A percentile compares a stretch with the other conserved stretches of the same genome.
These are phyloP conservation scores for Spodoptera frugiperda DNA, from an alignment of 1,140 invertebrate species.

Conservation along the genomic window DNA sequence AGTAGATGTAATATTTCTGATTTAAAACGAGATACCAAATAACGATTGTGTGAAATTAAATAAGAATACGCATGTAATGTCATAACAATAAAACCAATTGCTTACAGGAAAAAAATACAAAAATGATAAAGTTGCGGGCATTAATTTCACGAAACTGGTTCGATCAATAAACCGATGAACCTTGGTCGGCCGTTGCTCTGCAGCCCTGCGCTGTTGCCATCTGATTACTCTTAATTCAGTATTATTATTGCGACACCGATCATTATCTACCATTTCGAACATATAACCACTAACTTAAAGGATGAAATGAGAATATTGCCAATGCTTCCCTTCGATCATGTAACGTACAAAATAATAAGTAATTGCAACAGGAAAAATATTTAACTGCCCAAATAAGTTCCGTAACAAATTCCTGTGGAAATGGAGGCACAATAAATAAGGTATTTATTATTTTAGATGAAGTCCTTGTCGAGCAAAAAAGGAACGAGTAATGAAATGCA, in stretches of 20 bases:
- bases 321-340: too few species aligned
- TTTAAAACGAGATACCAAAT: too few species aligned
- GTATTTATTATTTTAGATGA: background rate
- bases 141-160: constrained; percentile 65
- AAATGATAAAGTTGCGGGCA: constrained; percentile 38
- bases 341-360: too few species aligned
- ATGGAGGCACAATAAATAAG: too few species aligned
- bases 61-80: background rate
- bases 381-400: too few species aligned
- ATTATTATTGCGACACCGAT: constrained; percentile 40
- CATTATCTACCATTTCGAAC: constrained; percentile 17
- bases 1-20: background rate
- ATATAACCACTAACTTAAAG: background rate
- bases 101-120: constrained; percentile 25
- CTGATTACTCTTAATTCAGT: constrained; percentile 57
- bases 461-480: background rate
- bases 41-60: too few species aligned
- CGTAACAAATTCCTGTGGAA: too few species aligned
- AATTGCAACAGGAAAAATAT: too few species aligned
- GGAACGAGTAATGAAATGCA: constrained; percentile 11
- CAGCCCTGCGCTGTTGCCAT: constrained; percentile 51
- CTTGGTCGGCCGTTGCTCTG: constrained; percentile 57
- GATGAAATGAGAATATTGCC: too few species aligned
- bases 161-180: constrained; percentile 49
- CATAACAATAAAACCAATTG: constrained; percentile 26